phyloP scores from a whole-genome alignment of 2,888 invertebrate species.

The Yponomeuta evonymella region DNA sequence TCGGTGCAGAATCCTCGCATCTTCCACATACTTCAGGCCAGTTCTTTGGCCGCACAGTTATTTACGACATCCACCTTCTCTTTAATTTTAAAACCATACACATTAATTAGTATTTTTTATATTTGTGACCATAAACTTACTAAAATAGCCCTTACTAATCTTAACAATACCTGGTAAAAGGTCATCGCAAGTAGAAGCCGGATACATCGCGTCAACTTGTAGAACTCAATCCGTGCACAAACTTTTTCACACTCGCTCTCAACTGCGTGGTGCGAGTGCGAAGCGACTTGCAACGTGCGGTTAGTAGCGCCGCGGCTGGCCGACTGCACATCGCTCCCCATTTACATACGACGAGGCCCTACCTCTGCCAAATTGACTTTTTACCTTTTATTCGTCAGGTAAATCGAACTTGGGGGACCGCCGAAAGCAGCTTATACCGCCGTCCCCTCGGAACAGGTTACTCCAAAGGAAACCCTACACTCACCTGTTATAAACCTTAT shows the following conservation, averaged over 20 bases:
- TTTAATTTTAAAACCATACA: no score
- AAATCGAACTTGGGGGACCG: constrained; percentile 63
- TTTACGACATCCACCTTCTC: no score
- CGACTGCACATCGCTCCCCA: constrained; percentile 70
- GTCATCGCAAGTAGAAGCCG: constrained; percentile 58
- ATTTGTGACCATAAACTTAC: neutral
- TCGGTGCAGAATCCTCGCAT: no score
- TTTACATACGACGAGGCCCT: constrained; percentile 72
- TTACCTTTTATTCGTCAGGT: constrained; percentile 74
- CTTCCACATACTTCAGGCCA: no score
- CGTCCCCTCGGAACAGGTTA: constrained; percentile 46
- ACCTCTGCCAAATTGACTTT: constrained; percentile 73
- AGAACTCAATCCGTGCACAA: constrained; percentile 9
- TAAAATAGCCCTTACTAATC: neutral
- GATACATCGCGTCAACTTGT: constrained; percentile 46
- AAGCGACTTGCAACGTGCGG: constrained; percentile 42
- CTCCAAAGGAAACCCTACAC: constrained; percentile 31
- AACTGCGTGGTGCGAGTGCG: constrained; percentile 33
- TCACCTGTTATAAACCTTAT: constrained; percentile 36
- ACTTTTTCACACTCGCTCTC: constrained; percentile 22
- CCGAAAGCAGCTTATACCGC: constrained; percentile 51
- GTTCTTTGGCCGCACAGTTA: no score
- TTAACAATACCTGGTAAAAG: constrained; percentile 49
- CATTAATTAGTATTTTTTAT: neutral
- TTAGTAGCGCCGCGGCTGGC: constrained; percentile 40